These are phyloP conservation scores for Tipula lateralis DNA, from an alignment of 2,888 invertebrate species.

Conservation along the genomic window DNA sequence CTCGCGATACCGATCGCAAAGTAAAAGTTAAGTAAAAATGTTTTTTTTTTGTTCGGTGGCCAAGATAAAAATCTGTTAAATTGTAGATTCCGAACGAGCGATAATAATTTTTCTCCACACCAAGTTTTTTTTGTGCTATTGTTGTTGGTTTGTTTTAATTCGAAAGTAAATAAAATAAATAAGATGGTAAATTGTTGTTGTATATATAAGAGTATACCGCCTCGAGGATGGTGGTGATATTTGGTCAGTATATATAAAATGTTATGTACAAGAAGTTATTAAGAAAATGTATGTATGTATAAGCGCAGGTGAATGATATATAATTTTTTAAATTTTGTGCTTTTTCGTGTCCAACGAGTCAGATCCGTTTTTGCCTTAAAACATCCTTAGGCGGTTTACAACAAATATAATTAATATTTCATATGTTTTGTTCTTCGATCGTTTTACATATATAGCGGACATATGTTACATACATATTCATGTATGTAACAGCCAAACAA, in stretches of 20 bases:
- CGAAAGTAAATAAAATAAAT: neutral
- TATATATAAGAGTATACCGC: neutral
- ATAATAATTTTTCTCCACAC: conserved; percentile 3
- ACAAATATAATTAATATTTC: neutral
- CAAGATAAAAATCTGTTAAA: neutral
- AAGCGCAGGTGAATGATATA: neutral
- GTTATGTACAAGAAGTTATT: neutral
- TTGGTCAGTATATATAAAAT: neutral
- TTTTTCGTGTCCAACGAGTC: neutral
- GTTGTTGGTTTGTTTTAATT: neutral
- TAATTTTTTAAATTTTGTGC: neutral
- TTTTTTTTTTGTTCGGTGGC: neutral
- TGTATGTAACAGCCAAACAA: neutral
- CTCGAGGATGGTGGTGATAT: conserved; percentile 11
- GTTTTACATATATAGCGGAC: neutral
- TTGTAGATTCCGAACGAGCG: neutral
- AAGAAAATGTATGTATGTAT: neutral
- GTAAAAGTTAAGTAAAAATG: neutral
- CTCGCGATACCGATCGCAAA: neutral
- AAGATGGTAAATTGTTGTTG: neutral
- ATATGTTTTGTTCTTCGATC: neutral
- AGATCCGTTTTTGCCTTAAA: neutral
- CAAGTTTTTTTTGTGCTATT: neutral
- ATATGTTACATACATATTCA: neutral
- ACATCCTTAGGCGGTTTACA: neutral